Conservation (phyloP, 2,113 vertebrate genomes). For the Muntiacus reevesi region DNA sequence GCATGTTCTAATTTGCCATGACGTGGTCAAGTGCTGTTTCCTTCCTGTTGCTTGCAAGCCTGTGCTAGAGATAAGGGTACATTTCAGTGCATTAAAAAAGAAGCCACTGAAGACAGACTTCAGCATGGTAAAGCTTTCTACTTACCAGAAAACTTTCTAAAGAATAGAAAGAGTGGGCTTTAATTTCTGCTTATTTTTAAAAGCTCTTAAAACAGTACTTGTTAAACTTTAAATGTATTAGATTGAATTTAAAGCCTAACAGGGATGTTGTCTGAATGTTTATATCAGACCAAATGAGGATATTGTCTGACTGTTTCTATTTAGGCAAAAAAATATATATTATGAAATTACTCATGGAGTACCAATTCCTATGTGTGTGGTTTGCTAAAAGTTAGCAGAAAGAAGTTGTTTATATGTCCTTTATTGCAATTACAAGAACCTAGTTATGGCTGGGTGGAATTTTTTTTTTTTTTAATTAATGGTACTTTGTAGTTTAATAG, state of each 20-base stretch:
- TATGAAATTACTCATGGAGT: background rate
- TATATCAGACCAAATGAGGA: background rate
- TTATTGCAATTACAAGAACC: background rate
- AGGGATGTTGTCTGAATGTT: background rate
- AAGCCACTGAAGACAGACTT: slow-evolving; percentile 60
- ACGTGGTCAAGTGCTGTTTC: slow-evolving; percentile 86
- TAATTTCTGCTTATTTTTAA: slow-evolving; percentile 50
- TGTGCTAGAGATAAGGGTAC: slow-evolving; percentile 84
- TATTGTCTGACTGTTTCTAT: slow-evolving; percentile 3
- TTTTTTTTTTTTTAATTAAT: background rate
- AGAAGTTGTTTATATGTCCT: slow-evolving; percentile 12
- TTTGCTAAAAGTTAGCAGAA: slow-evolving; percentile 24
- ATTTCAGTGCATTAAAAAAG: slow-evolving; percentile 69
- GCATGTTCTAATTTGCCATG: slow-evolving; percentile 86
- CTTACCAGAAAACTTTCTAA: slow-evolving; percentile 46
- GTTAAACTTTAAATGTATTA: slow-evolving; percentile 7
- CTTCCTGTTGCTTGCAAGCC: slow-evolving; percentile 85
- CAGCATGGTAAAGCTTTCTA: slow-evolving; percentile 45
- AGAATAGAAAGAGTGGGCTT: slow-evolving; percentile 34
- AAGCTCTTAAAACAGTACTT: slow-evolving; percentile 24
- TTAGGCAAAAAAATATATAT: background rate
- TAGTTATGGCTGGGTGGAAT: background rate
- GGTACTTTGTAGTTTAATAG: background rate
- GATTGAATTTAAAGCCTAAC: background rate
- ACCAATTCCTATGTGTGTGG: background rate